Evolutionary conservation across 2,888 invertebrate genomes (phyloP).

Genomic region (Pachliopta kotzebuea): DNA sequence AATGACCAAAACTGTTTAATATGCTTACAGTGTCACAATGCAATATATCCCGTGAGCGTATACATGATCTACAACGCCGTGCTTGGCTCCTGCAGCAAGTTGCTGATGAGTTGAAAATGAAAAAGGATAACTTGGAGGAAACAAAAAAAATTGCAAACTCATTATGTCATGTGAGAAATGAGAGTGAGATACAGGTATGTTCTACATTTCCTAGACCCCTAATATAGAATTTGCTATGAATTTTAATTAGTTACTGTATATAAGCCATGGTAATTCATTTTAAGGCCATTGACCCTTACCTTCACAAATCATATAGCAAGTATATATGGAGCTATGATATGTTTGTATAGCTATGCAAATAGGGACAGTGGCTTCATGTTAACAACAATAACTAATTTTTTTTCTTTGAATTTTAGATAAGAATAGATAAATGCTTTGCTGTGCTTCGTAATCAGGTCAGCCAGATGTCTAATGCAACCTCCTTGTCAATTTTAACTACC

Average conservation of each 20-base stretch:
- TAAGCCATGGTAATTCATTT: too few relatives aligned
- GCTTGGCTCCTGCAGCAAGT: conserved; percentile 54
- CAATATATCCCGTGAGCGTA: conserved; percentile 37
- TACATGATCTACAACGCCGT: conserved; percentile 53
- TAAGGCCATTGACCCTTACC: too few relatives aligned
- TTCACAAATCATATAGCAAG: too few relatives aligned
- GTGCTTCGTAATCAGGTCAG: conserved; percentile 36
- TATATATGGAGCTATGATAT: too few relatives aligned
- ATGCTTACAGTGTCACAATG: conserved; percentile 51
- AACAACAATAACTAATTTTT: neutral
- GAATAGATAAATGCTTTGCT: conserved; percentile 50
- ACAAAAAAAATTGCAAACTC: conserved; percentile 55
- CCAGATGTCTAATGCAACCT: conserved; percentile 28
- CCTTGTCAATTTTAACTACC: conserved; percentile 37
- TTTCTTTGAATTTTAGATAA: conserved; percentile 44
- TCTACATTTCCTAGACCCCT: too few relatives aligned
- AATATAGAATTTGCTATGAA: too few relatives aligned
- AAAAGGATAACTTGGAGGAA: conserved; percentile 51
- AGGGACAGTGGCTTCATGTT: too few relatives aligned
- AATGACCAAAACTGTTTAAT: too few relatives aligned
- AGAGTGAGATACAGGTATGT: conserved; percentile 53
- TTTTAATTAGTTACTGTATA: too few relatives aligned
- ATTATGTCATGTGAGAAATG: conserved; percentile 43
- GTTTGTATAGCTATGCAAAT: too few relatives aligned
- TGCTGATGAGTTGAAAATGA: conserved; percentile 46